Base-by-base conservation (phyloP, 2,888 invertebrate genomes). In the Caenorhabditis sulstoni region DNA sequence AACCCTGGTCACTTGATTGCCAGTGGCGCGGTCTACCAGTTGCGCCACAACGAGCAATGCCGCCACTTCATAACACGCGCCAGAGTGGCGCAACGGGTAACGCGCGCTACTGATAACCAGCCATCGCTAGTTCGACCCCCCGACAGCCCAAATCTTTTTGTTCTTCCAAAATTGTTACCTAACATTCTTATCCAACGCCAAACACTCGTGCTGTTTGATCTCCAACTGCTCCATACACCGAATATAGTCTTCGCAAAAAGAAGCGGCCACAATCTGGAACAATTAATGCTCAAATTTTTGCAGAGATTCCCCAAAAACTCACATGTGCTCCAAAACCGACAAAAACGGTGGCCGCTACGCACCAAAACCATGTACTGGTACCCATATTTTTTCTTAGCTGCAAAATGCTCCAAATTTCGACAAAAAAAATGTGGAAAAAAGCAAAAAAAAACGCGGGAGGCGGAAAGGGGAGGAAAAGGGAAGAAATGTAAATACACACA, bases 171-270 rank as follows among this genome's bases (percentile, higher is more conserved):
- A 14, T 11, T 18, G 18, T 39, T 45, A 79, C 79, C 70, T 50
- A 9, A 70, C 50, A 64, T 81, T 83, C 35, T 78, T 73, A 61
- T 83, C 81, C 18, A 81, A 22, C 11, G 62, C 58, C 18, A 81
- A 39, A 79, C 83, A 83, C 18, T 83, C 78, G 23, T 76, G 66
- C 44, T 83, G 83, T 49, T 83, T 83, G 20, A 66, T 50, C 66
- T 83, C 83, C 53, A 83, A 53, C 45, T 70, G 70, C 50, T 83
- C 83, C 83, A 83, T 83, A 47, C 83, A 83, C 61, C 41, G 58
- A 18, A 81, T 67, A 55, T 83, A 83, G 52, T 83, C 81, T 35
- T 75, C 70, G 52, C 83, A 83, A 37, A 80, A 80, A 39, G 39
- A 35, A 16, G 68, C 29, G 3, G 18, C 1, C 2, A 37, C 22